A percentile compares a stretch with the other conserved stretches of the same genome.
Conservation (phyloP, 2,797 vertebrate genomes). For the Enteromius argenteus region DNA sequence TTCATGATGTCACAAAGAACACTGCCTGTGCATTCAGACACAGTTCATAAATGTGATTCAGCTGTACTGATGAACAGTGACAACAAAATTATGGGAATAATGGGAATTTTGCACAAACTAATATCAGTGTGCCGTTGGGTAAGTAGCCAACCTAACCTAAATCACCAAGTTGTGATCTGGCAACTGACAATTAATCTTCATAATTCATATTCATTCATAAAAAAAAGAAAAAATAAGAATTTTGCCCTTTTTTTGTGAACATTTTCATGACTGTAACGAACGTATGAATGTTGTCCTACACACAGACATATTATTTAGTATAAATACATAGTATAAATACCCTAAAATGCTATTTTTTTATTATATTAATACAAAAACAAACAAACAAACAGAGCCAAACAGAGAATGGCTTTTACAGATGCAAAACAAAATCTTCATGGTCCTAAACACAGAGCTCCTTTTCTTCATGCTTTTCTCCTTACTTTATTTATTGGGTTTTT, state of each 20-base stretch:
- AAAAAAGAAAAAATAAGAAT: background rate
- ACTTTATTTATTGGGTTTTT: background rate
- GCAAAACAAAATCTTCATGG: background rate
- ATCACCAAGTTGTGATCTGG: background rate
- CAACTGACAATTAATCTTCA: background rate
- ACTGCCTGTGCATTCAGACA: background rate
- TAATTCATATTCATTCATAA: background rate
- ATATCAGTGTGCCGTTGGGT: slow-evolving; percentile 1
- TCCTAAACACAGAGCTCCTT: background rate
- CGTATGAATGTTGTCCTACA: background rate
- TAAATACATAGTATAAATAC: too few relatives aligned
- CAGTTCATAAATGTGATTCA: background rate
- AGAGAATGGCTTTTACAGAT: background rate
- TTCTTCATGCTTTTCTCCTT: background rate
- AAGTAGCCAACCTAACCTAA: background rate
- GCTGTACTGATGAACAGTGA: background rate
- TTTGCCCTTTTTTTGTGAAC: background rate
- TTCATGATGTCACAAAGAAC: slow-evolving; percentile 11
- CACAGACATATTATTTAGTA: background rate
- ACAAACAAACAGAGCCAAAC: too few relatives aligned
- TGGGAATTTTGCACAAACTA: background rate
- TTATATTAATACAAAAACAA: background rate
- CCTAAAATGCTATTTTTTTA: background rate
- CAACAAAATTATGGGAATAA: background rate
- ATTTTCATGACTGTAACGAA: background rate